Evolutionary conservation across 2,797 vertebrate genomes (phyloP).

Genomic region (Rhadinocentrus ornatus): DNA sequence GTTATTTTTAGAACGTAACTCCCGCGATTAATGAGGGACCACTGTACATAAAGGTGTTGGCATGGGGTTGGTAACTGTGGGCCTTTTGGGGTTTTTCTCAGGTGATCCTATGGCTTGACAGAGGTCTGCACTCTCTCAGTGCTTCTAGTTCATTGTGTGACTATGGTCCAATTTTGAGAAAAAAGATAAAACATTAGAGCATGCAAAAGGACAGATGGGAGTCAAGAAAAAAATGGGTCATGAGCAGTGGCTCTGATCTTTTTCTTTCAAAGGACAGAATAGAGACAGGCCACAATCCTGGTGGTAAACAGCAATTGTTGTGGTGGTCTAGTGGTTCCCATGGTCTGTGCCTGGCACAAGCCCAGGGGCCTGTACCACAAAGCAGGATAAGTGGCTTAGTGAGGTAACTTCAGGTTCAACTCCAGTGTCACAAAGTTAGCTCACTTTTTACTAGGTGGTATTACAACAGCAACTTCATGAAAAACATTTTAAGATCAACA

Average conservation of each 20-base stretch:
- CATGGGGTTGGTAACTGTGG: too few species aligned
- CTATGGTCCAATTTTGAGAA: neutral
- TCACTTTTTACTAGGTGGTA: neutral
- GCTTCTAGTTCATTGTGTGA: neutral
- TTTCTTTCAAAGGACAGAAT: neutral
- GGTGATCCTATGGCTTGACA: too few species aligned
- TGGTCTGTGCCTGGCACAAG: neutral
- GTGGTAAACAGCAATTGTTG: neutral
- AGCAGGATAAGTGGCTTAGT: neutral
- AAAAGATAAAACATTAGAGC: neutral
- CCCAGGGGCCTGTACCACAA: neutral
- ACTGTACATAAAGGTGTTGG: too few species aligned
- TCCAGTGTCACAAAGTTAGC: neutral
- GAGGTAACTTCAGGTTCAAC: neutral
- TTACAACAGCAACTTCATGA: neutral
- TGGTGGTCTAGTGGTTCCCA: neutral
- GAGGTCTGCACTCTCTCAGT: too few species aligned
- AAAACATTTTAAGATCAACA: too few species aligned
- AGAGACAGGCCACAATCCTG: neutral
- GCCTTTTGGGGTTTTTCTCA: too few species aligned
- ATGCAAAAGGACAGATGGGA: neutral
- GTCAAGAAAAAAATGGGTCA: neutral
- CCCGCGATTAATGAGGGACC: too few species aligned
- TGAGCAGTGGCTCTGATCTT: neutral
- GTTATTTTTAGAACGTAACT: too few species aligned